Evolutionary conservation across 2,888 invertebrate species (phyloP), one percentile per base, ranked within the genome.

Genomic region (Ectemnius lituratus): DNA sequence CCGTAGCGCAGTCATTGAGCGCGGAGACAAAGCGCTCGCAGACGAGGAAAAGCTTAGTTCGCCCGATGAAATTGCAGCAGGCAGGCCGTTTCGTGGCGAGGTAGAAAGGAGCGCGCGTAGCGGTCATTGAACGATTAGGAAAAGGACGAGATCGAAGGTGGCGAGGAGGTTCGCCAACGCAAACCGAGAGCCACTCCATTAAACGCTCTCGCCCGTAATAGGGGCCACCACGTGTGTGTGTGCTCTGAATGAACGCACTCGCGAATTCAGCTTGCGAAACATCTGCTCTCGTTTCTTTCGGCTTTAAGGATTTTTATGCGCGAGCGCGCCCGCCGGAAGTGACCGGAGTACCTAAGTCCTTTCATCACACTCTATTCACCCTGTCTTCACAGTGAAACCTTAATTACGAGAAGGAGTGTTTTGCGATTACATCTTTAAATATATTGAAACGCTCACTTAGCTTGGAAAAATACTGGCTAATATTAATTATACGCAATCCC

Each of bases 71-170:
- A 16, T 52, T 16, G 14, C 14, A 23, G 23, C 52, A 14, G 52
- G 52, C 52, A 47, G 13, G n/a, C n/a, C n/a, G n/a, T 47, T 47
- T n/a, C 47, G 47, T 47, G 13, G 47, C 11, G 13, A 47, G 47
- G 52, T 14, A 16, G 52, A 52, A 52, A 52, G 52, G 52, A 52
- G 52, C 11, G 52, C 52, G 52, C 52, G 52, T 14, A 23, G 47
- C 52, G 52, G 52, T 52, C 52, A 52, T 52, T 14, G 52, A 52
- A 52, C 52, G 52, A 52, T 52, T 52, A 52, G 52, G 52, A 52
- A 52, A 52, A 52, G 52, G 52, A 52, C 52, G 52, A 47, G 47
- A 47, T 47, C 47, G 47, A 47, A n/a, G 11, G 47, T n/a, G 13
- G n/a, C 47, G 47, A 52, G 52, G 16, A 52, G 16, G 5, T 14